A percentile compares a stretch with the other conserved stretches of the same genome.
These are phyloP conservation scores for Acropternis orthonyx DNA, from an alignment of 2,797 vertebrate genomes.

Conservation along the genomic window DNA sequence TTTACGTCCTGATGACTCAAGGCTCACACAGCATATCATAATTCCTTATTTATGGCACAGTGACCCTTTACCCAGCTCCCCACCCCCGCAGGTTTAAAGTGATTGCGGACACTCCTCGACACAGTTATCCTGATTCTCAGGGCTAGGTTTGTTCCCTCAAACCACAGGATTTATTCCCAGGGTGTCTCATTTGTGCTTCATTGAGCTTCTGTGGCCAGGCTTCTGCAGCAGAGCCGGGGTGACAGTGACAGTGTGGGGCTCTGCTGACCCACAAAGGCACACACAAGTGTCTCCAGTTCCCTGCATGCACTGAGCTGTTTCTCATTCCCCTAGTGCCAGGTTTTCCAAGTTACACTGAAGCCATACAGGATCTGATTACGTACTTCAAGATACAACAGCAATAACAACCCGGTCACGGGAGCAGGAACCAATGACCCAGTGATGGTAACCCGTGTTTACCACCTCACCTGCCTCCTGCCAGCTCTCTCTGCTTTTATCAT, in stretches of 20 bases:
- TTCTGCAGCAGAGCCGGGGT: neutral
- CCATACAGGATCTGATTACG: fast-evolving
- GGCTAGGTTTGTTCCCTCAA: neutral
- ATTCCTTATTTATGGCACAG: neutral
- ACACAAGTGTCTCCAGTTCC: fast-evolving
- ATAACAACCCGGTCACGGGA: neutral
- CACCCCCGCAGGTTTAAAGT: neutral
- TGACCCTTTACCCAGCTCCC: neutral
- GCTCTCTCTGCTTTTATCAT: neutral
- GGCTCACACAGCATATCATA: fast-evolving
- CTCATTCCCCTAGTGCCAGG: neutral
- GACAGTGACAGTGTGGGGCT: fast-evolving
- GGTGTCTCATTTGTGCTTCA: neutral
- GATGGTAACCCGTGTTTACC: neutral
- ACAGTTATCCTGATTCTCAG: fast-evolving
- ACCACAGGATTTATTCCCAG: neutral
- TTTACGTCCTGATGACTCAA: neutral
- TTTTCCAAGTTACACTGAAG: neutral
- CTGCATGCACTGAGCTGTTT: fast-evolving
- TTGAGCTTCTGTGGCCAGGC: neutral
- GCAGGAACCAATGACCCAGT: neutral
- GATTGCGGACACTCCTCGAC: neutral
- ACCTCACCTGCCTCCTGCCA: neutral
- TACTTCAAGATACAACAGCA: neutral
- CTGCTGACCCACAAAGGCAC: neutral